These are phyloP conservation scores for Aporophyla lueneburgensis DNA, from an alignment of 2,888 invertebrate genomes.

Conservation along the genomic window DNA sequence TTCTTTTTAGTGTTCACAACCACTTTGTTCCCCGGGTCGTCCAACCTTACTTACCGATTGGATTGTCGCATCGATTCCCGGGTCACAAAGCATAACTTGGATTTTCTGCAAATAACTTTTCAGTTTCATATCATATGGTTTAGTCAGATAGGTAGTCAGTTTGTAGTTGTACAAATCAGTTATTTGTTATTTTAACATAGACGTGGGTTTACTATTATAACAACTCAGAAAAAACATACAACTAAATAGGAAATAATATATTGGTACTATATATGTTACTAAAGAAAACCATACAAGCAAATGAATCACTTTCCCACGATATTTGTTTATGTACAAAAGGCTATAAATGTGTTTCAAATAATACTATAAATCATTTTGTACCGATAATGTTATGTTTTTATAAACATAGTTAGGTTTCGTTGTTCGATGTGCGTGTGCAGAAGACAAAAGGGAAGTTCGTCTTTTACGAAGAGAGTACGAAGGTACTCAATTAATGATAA, in stretches of 20 bases:
- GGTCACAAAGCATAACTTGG: no score
- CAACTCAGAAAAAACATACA: no score
- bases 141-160: background rate
- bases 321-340: conserved; percentile 17
- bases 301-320: conserved; percentile 30
- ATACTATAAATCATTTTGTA: conserved; percentile 26
- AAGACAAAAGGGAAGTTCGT: background rate
- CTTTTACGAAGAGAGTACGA: background rate
- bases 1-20: no score
- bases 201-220: background rate
- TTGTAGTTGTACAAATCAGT: no score
- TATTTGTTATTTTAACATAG: background rate
- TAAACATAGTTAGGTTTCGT: background rate
- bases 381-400: conserved; percentile 13
- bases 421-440: conserved; percentile 3
- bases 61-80: background rate
- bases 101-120: background rate
- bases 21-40: no score
- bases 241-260: background rate
- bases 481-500: background rate
- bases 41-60: no score
- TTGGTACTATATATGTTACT: background rate
- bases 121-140: background rate
- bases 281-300: conserved; percentile 3
- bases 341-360: conserved; percentile 40